Conservation (phyloP, 2,888 invertebrate species). For the Capitulum mitella region DNA sequence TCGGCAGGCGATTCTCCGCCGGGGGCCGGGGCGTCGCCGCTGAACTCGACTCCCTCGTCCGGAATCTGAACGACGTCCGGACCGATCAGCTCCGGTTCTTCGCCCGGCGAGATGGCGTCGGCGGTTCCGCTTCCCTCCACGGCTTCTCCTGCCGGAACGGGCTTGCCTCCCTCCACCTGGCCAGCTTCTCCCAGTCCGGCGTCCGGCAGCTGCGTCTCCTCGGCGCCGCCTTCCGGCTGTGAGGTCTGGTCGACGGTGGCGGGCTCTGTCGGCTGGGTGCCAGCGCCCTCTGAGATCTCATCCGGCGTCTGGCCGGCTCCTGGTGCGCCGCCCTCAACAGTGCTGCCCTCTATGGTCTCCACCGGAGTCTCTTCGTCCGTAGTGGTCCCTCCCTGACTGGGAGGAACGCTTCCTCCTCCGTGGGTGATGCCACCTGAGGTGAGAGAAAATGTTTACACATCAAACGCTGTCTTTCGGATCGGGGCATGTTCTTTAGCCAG, state of each 20-base stretch:
- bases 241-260: neutral
- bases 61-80: neutral
- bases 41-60: neutral
- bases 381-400: slow-evolving; percentile 27
- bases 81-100: neutral
- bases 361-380: slow-evolving; percentile 24
- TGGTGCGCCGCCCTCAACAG: slow-evolving; percentile 26
- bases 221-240: too few relatives aligned
- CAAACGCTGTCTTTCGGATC: too few relatives aligned
- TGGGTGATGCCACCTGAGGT: neutral
- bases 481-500: too few relatives aligned
- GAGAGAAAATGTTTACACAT: neutral
- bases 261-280: neutral
- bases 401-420: neutral
- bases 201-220: too few relatives aligned
- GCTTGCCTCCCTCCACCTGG: neutral
- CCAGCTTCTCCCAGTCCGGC: too few relatives aligned
- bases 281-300: slow-evolving; percentile 23
- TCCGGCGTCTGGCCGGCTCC: neutral
- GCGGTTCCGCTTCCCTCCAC: neutral
- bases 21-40: neutral
- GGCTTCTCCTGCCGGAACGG: neutral
- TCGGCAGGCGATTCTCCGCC: neutral
- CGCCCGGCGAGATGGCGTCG: neutral
- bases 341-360: slow-evolving; percentile 30